These are phyloP conservation scores for Dryoscopus gambensis DNA, from an alignment of 2,113 vertebrate genomes.

Conservation along the genomic window DNA sequence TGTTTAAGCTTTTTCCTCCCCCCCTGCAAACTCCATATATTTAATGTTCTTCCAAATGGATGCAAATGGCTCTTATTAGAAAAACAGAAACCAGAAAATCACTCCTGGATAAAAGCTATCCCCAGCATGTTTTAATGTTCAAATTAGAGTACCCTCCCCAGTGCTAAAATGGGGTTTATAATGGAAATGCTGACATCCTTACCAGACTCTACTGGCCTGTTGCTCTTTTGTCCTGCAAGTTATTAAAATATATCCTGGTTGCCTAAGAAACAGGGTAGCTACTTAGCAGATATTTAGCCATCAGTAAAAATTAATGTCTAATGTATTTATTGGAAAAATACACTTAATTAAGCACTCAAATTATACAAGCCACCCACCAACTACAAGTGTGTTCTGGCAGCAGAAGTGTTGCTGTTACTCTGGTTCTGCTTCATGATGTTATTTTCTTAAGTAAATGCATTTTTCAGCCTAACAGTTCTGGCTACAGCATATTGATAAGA, in stretches of 20 bases:
- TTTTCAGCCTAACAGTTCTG: conserved; percentile 24
- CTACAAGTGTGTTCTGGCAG: conserved; percentile 34
- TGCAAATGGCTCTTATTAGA: conserved; percentile 9
- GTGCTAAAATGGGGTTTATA: conserved; percentile 2
- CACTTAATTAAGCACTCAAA: conserved; percentile 41
- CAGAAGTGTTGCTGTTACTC: conserved; percentile 20
- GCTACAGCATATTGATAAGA: conserved; percentile 33
- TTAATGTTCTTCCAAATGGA: neutral
- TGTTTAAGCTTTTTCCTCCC: neutral
- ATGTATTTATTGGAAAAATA: conserved; percentile 45
- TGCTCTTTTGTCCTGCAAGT: conserved; percentile 21
- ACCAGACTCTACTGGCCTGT: neutral
- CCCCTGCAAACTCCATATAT: neutral
- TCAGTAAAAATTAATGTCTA: conserved; percentile 60
- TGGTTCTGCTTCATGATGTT: neutral
- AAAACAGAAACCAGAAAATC: conserved; percentile 30
- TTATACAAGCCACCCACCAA: conserved; percentile 42
- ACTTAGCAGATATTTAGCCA: conserved; percentile 56
- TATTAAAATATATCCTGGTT: conserved; percentile 47
- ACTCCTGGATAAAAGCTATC: neutral
- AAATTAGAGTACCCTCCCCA: neutral
- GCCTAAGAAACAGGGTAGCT: conserved; percentile 41
- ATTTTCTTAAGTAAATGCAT: conserved; percentile 52
- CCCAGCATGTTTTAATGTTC: conserved; percentile 13
- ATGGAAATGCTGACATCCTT: conserved; percentile 37